Base-by-base conservation (phyloP, 2,888 invertebrate species). In the Pelosia muscerda region DNA sequence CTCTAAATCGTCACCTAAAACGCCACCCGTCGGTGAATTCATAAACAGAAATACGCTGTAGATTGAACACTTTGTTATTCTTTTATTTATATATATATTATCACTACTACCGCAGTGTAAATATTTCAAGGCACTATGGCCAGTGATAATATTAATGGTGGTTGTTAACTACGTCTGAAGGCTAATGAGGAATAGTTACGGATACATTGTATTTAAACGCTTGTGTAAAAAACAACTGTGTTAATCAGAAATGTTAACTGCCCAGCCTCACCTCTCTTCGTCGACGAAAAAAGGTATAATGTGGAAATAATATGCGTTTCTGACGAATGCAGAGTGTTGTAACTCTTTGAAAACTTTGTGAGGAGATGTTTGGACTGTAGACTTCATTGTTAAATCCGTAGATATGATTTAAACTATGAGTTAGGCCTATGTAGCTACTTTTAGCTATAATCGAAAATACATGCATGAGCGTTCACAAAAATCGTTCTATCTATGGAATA, bases 201-300 rank as follows among this genome's bases (percentile, higher is more conserved):
- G 68, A 76, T 74, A 80, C 75, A 76, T 78, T 72, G 70, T 77
- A 77, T 73, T 73, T 73, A 70, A 70, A 78, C 60, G 76, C 78
- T 80, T 79, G 57, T 63, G 69, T 65, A 67, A 75, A 62, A 63
- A 72, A 53, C 57, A 49, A 68, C 70, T 80, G 78, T 72, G 66
- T 74, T 71, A 66, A 8, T 68, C 78, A 79, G 73, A 60, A 71
- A 69, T 69, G 70, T 71, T 72, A 74, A 34, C 31, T 55, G 23
- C 64, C 58, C 71, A 58, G 69, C 70, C 71, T n/a, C n/a, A n/a
- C n/a, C 72, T 79, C 64, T 68, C 69, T 69, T 67, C 67, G 53
- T 61, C 54, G 67, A 78, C 72, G 78, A 68, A 65, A 63, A 57
- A 61, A 70, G 65, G 58, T 53, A 68, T 25, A 25, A 66, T 53